phyloP scores from a whole-genome alignment of 2,113 vertebrate genomes.

The Chaetops frenatus region DNA sequence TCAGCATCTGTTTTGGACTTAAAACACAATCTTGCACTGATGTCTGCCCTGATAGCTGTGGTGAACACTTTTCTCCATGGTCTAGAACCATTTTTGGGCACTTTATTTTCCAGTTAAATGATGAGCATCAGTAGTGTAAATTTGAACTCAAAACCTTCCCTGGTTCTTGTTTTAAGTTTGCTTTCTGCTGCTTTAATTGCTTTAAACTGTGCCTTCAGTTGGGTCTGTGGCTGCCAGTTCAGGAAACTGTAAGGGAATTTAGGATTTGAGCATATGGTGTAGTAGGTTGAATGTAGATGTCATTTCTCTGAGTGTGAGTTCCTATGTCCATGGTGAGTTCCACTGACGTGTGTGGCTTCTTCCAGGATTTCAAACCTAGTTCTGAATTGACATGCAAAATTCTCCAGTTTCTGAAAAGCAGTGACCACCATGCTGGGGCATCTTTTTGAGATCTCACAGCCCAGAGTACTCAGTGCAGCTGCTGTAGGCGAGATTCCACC shows the following conservation, averaged over 20 bases:
- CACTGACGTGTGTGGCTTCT: not conserved
- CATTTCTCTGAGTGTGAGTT: accelerated
- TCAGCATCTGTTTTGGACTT: not conserved
- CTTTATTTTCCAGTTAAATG: not conserved
- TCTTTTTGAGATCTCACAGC: not conserved
- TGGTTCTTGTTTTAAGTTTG: not conserved
- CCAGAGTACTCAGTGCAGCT: not conserved
- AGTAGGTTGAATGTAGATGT: not conserved
- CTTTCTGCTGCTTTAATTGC: not conserved
- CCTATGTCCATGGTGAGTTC: not conserved
- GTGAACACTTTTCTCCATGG: not conserved
- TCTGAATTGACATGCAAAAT: not conserved
- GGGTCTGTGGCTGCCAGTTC: not conserved
- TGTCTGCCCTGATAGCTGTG: not conserved
- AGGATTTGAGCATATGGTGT: not conserved
- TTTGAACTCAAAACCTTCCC: not conserved
- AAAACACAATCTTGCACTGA: not conserved
- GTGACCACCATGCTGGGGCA: not conserved
- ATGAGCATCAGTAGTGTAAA: not conserved
- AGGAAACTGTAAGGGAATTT: not conserved
- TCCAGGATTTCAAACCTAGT: not conserved
- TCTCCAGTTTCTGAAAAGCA: not conserved
- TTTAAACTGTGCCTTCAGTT: not conserved
- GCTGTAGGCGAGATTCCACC: not conserved
- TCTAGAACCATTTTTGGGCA: not conserved